A percentile compares a stretch with the other conserved stretches of the same genome.
Conservation (phyloP, 1,140 invertebrate species). For the Glomeris maerens region DNA sequence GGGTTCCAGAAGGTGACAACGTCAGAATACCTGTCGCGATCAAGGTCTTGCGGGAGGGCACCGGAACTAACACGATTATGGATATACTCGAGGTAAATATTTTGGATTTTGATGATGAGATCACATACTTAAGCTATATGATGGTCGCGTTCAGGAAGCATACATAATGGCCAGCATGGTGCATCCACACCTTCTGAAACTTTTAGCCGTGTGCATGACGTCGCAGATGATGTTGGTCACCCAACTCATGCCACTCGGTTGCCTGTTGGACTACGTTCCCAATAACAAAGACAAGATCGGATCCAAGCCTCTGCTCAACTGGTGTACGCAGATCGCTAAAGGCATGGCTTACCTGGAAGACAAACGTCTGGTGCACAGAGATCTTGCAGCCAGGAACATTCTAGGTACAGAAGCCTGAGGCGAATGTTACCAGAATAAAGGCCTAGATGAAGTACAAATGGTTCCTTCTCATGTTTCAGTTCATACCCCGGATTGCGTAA, state of each 20-base stretch:
- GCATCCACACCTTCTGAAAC: constrained; percentile 82
- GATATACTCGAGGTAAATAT: constrained; percentile 61
- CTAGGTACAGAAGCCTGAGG: too few species aligned
- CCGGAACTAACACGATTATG: constrained; percentile 75
- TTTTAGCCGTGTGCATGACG: constrained; percentile 93
- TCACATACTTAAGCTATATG: too few species aligned
- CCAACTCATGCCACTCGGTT: constrained; percentile 91
- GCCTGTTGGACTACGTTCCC: constrained; percentile 85
- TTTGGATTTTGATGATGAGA: background rate
- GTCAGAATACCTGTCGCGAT: constrained; percentile 95
- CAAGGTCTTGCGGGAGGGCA: constrained; percentile 80
- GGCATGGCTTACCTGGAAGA: constrained; percentile 96
- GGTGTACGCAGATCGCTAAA: constrained; percentile 94
- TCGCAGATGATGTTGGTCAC: constrained; percentile 96
- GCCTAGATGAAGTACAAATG: too few species aligned
- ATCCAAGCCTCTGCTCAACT: constrained; percentile 85
- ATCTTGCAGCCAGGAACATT: constrained; percentile 90
- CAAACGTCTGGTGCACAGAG: constrained; percentile 82
- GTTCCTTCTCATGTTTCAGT: too few species aligned
- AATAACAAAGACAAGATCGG: constrained; percentile 87
- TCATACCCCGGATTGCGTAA: constrained; percentile 82
- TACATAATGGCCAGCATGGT: constrained; percentile 97
- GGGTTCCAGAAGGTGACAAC: constrained; percentile 89
- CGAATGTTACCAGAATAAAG: too few species aligned
- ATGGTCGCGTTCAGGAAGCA: constrained; percentile 47